A percentile compares a stretch with the other conserved stretches of the same genome.
phyloP scores from a whole-genome alignment of 2,797 vertebrate genomes.

The Anabacerthia variegaticeps region DNA sequence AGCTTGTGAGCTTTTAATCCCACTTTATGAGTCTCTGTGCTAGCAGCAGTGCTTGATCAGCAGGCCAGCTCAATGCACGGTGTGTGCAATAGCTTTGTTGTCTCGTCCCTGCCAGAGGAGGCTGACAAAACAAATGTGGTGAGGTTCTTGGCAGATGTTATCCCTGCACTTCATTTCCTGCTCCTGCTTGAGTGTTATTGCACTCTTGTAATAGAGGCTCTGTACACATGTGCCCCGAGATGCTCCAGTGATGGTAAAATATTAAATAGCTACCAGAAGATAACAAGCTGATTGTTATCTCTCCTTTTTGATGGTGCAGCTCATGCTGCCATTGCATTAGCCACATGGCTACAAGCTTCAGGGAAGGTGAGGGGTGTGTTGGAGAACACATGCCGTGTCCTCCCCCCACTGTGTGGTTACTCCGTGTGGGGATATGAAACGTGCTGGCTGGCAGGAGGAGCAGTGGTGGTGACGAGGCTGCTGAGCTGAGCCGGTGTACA shows the following conservation, averaged over 20 bases:
- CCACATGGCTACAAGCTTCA: background rate
- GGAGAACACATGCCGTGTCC: background rate
- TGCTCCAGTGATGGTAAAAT: background rate
- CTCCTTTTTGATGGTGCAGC: background rate
- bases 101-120: background rate
- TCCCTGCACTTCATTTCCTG: conserved; percentile 56
- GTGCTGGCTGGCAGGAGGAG: background rate
- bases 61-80: background rate
- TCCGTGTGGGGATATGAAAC: fast-evolving
- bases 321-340: background rate
- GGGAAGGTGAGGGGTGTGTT: background rate
- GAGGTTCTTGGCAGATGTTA: conserved; percentile 39
- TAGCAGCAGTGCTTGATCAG: background rate
- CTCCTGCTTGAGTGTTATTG: background rate
- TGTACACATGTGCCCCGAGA: background rate
- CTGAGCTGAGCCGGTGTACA: background rate
- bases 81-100: background rate
- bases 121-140: conserved; percentile 37
- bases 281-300: background rate
- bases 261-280: conserved; percentile 12
- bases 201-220: background rate
- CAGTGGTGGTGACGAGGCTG: fast-evolving
- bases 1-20: background rate
- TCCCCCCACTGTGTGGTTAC: fast-evolving
- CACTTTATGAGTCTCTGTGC: background rate